Evolutionary conservation across 2,113 vertebrate species (phyloP).

Genomic region (Chauna torquata): DNA sequence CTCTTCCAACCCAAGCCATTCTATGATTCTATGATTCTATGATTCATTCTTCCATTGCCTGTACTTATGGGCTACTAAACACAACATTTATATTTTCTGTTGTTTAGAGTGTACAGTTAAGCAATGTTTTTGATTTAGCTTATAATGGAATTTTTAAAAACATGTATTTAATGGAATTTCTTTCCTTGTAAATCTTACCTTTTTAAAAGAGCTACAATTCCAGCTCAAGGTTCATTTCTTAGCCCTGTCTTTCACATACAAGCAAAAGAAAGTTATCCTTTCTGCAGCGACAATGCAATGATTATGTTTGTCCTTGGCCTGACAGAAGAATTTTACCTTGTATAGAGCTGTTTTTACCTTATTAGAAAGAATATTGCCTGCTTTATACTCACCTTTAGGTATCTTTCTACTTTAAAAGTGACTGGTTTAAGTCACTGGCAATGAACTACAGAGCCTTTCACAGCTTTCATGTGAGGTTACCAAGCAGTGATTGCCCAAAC

Average conservation of each 20-base stretch:
- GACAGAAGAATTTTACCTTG: background rate
- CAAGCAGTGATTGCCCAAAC: background rate
- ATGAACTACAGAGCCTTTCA: background rate
- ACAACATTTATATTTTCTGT: background rate
- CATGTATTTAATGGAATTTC: background rate
- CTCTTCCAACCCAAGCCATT: too few species aligned
- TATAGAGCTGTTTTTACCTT: conserved; percentile 19
- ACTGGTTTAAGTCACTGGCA: background rate
- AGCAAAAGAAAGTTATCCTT: background rate
- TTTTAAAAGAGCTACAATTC: background rate
- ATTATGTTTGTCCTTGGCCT: conserved; percentile 43
- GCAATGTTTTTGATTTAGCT: background rate
- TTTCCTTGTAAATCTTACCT: background rate
- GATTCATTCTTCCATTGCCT: background rate
- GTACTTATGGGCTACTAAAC: background rate
- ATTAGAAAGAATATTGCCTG: background rate
- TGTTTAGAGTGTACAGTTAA: background rate
- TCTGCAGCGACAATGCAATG: background rate
- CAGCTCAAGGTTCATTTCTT: conserved; percentile 23
- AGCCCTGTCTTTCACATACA: background rate
- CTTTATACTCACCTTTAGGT: background rate
- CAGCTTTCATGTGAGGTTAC: background rate
- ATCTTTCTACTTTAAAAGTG: background rate
- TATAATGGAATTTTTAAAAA: conserved; percentile 39
- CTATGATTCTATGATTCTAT: too few species aligned